These are phyloP conservation scores for Malthinus seriepunctatus DNA, from an alignment of 2,888 invertebrate species.

Conservation along the genomic window DNA sequence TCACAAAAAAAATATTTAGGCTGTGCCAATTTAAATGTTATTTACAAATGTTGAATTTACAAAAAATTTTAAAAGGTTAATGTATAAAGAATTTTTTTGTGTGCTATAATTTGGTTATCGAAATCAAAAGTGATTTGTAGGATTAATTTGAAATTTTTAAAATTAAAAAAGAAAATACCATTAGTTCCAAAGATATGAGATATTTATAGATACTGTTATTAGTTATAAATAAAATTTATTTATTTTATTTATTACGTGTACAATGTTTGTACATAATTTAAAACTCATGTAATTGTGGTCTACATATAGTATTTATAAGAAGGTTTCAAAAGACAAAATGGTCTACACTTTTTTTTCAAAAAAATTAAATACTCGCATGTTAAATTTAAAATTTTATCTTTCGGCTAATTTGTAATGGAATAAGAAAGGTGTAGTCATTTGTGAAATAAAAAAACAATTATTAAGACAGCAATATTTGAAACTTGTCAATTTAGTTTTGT, in stretches of 20 bases:
- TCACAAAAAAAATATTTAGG: slow-evolving; percentile 37
- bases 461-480: slow-evolving; percentile 35
- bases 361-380: not conserved
- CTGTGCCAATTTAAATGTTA: slow-evolving; percentile 42
- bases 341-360: not conserved
- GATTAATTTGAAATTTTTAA: not conserved
- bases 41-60: slow-evolving; percentile 38
- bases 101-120: slow-evolving; percentile 7
- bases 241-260: slow-evolving; percentile 1
- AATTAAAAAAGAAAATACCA: slow-evolving; percentile 6
- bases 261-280: slow-evolving; percentile 1
- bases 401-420: slow-evolving; percentile 12
- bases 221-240: slow-evolving; percentile 16
- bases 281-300: not conserved
- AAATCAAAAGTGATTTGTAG: slow-evolving; percentile 6
- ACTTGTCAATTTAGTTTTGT: slow-evolving; percentile 36
- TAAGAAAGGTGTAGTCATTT: not conserved
- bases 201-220: slow-evolving; percentile 25
- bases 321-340: not conserved
- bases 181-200: slow-evolving; percentile 29
- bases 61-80: slow-evolving; percentile 23
- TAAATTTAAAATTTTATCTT: slow-evolving; percentile 10
- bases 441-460: slow-evolving; percentile 25
- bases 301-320: not conserved
- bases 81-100: slow-evolving; percentile 18